Conservation (phyloP, 1,140 invertebrate genomes). For the Contarinia nasturtii region DNA sequence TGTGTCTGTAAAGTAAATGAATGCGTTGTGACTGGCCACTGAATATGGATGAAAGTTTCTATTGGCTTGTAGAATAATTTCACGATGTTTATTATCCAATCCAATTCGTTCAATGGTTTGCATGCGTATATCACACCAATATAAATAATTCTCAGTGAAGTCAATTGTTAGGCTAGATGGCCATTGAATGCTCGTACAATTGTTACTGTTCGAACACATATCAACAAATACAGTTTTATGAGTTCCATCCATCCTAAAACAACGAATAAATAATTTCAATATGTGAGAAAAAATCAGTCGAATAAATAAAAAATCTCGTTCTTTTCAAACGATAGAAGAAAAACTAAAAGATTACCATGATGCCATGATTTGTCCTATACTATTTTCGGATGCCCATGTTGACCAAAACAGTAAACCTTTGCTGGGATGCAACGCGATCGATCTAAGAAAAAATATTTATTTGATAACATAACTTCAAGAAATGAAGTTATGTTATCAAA, state of each 20-base stretch:
- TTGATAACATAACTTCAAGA: too few relatives aligned
- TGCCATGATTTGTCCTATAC: slow-evolving; percentile 35
- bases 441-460: slow-evolving; percentile 8
- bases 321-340: too few relatives aligned
- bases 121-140: slow-evolving; percentile 33
- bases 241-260: slow-evolving; percentile 73
- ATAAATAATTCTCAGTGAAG: slow-evolving; percentile 42
- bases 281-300: too few relatives aligned
- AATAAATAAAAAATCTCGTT: too few relatives aligned
- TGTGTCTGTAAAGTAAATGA: slow-evolving; percentile 50
- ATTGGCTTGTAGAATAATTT: slow-evolving; percentile 33
- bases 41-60: slow-evolving; percentile 46
- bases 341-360: too few relatives aligned
- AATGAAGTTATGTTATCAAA: too few relatives aligned
- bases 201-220: slow-evolving; percentile 13
- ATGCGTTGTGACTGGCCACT: slow-evolving; percentile 37
- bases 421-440: slow-evolving; percentile 15
- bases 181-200: slow-evolving; percentile 38
- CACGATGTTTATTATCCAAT: slow-evolving; percentile 47
- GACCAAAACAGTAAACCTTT: slow-evolving; percentile 53
- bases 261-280: too few relatives aligned
- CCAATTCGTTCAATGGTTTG: slow-evolving; percentile 49
- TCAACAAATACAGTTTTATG: slow-evolving; percentile 29
- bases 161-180: slow-evolving; percentile 79
- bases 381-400: slow-evolving; percentile 43